A percentile compares a stretch with the other conserved stretches of the same genome.
Evolutionary conservation across 2,113 vertebrate species (phyloP).

Genomic region (Gavialis gangeticus): DNA sequence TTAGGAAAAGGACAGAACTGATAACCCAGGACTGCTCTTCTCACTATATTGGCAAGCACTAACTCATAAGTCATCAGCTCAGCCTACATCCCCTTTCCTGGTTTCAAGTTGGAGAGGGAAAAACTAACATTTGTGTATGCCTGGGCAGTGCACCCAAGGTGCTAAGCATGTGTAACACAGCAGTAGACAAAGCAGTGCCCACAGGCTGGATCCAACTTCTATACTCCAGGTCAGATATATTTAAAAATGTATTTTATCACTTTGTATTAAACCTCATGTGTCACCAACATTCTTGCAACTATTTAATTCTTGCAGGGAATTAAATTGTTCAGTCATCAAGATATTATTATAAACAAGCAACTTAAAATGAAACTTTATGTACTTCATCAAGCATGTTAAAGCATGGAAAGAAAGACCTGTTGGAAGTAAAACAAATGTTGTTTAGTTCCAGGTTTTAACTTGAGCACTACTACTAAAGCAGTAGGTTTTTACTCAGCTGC

Average conservation of each 20-base stretch:
- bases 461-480: no score
- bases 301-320: conserved; percentile 20
- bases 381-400: conserved; percentile 29
- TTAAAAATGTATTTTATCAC: not conserved
- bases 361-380: conserved; percentile 20
- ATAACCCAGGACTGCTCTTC: not conserved
- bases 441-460: not conserved
- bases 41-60: not conserved
- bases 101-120: conserved; percentile 2
- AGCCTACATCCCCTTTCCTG: not conserved
- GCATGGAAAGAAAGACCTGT: not conserved
- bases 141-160: not conserved
- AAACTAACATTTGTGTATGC: not conserved
- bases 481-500: not conserved
- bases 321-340: conserved; percentile 48
- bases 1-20: not conserved
- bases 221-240: not conserved
- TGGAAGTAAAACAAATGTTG: conserved; percentile 11
- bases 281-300: conserved; percentile 5
- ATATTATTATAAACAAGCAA: conserved; percentile 13
- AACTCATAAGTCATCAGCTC: not conserved
- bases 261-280: not conserved
- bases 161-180: not conserved
- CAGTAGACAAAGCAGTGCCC: not conserved
- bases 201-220: not conserved